phyloP scores from a whole-genome alignment of 2,113 vertebrate genomes.

The Silurus glanis region DNA sequence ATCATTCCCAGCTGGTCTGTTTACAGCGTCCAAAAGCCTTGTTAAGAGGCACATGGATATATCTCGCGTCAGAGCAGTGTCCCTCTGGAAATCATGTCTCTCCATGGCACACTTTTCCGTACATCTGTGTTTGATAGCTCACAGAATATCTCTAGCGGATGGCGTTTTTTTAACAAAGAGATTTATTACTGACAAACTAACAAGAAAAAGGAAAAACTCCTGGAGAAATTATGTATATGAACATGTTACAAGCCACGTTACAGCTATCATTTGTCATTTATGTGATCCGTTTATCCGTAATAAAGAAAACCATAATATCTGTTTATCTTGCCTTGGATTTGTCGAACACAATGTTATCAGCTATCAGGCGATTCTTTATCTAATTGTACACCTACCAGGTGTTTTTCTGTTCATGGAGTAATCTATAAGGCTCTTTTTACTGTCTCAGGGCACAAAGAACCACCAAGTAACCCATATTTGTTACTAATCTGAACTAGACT shows the following conservation, averaged over 20 bases:
- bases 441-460: neutral
- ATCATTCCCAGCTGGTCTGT: slow-evolving; percentile 27
- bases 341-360: neutral
- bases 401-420: neutral
- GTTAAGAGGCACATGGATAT: neutral
- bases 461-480: neutral
- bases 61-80: neutral
- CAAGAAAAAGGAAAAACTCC: neutral
- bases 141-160: neutral
- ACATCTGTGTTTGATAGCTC: neutral
- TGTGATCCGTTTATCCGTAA: neutral
- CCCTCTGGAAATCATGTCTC: slow-evolving; percentile 6
- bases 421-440: neutral
- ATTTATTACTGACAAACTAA: neutral
- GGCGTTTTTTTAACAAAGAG: neutral
- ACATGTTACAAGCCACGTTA: neutral
- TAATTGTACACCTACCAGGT: neutral
- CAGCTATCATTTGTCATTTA: neutral
- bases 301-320: neutral
- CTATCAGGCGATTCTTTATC: neutral
- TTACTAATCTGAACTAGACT: neutral
- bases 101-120: neutral
- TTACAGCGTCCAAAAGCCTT: slow-evolving; percentile 12
- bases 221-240: neutral
- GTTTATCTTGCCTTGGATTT: neutral